Base-by-base conservation (phyloP, 2,888 invertebrate genomes). In the Rapana venosa region DNA sequence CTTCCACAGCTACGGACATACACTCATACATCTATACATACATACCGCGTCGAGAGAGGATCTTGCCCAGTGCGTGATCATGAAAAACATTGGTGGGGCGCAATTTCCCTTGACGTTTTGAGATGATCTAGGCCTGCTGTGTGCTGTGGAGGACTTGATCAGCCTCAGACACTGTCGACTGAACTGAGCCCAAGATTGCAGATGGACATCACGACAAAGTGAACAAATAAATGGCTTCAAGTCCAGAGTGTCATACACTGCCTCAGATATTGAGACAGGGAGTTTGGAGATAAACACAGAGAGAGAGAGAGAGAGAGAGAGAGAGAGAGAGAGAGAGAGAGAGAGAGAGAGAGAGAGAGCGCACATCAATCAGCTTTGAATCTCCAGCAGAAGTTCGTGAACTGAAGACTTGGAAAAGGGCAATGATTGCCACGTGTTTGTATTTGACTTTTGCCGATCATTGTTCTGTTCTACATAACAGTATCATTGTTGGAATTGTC, bases 281-380 rank as follows among this genome's bases (percentile, higher is more conserved):
- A 61, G 22, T 70, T n/a, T 70, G 70, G 26, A 70, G 26, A 70
- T 8, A 70, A 70, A 26, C 8, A 70, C 17, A 70, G 70, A 70
- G 70, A 70, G 70, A 70, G 70, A 70, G 15, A 70, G 70, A 70
- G 70, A 70, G 70, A 70, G 70, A 70, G 70, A 70, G 77, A 77
- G 77, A 32, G n/a, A 30, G 32, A 30, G 30, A 30, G 77, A 77
- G 30, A 32, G 77, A 32, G 20, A 32, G 30, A 77, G 81, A 26
- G 81, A 70, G 11, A 22, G 70, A 70, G 70, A 22, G 22, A 70
- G 15, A 22, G 22, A 70, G 70, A 70, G 70, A 70, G 70, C 5
- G 70, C 5, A 5, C 22, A 36, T 17, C 36, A n/a, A 36, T 22
- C 20, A n/a, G 81, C 4, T 22, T 20, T 13, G 22, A 20, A 1